Evolutionary conservation across 37 sponge, comb jelly and placozoan genomes (phyloP).

Genomic region (Chondrilla cf. caribensis): DNA sequence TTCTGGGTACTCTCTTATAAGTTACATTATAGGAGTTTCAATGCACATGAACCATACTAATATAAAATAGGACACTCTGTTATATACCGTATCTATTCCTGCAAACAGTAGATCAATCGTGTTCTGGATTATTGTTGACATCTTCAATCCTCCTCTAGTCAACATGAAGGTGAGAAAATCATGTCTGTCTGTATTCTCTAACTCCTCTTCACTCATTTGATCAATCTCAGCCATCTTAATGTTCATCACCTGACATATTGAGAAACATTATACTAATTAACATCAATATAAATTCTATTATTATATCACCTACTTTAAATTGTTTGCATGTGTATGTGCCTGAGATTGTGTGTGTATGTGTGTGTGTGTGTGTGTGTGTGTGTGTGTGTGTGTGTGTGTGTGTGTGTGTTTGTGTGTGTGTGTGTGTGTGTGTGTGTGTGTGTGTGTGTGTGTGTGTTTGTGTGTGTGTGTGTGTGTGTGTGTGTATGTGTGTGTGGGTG

Average conservation of each 20-base stretch:
- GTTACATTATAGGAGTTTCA: too few relatives aligned
- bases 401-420: too few relatives aligned
- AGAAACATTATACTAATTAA: not conserved
- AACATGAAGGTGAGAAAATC: slow-evolving; percentile 20
- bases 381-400: slow-evolving; percentile 16
- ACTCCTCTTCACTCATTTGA: not conserved
- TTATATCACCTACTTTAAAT: too few relatives aligned
- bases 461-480: too few relatives aligned
- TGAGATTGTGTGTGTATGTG: too few relatives aligned
- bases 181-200: not conserved
- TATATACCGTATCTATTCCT: slow-evolving; percentile 31
- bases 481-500: not conserved
- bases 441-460: too few relatives aligned
- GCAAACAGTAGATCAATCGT: slow-evolving; percentile 23
- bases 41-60: too few relatives aligned
- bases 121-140: slow-evolving; percentile 6
- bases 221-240: not conserved
- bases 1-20: too few relatives aligned
- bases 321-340: not conserved
- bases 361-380: slow-evolving; percentile 19
- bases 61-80: too few relatives aligned
- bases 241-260: not conserved
- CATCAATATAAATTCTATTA: not conserved
- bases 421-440: too few relatives aligned
- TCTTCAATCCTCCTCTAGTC: not conserved